Evolutionary conservation across 2,888 invertebrate genomes (phyloP), one percentile per base, ranked within the genome.

Genomic region (Willowsia nigromaculata): DNA sequence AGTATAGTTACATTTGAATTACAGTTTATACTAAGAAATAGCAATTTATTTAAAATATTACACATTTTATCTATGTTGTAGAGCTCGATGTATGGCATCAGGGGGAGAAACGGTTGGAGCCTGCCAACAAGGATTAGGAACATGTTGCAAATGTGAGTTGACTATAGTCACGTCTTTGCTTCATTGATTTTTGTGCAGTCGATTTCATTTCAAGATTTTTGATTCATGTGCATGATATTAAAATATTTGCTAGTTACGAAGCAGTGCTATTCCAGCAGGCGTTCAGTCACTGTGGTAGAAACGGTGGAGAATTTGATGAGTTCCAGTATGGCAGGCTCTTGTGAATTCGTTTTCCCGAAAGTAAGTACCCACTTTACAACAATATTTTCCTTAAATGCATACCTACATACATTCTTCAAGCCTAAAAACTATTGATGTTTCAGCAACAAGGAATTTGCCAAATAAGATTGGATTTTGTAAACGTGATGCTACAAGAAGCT

Each of bases 141-240:
- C 85, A 27, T 89, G 89, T 40, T 89, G 89, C 82, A 85, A 85
- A 74, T 89, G 89, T 89, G 53, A 30, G n/a, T n/a, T n/a, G n/a
- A n/a, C n/a, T n/a, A n/a, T n/a, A n/a, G 68, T 30, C 18, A 5
- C 33, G 1, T 56, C 9, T 56, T 56, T 25, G n/a, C 6, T 68
- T 3, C 11, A 5, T 3, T 68, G 11, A 43, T 43, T 43, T 43
- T 6, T 6, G 43, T 9, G 4, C 6, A 43, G 13, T 43, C 1
- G 13, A 43, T 43, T 13, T 43, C 11, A 1, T 43, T 43, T 11
- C n/a, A 68, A 37, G 33, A 13, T n/a, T 37, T 11, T 62, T 15
- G n/a, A n/a, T n/a, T n/a, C n/a, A n/a, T n/a, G n/a, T n/a, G n/a
- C n/a, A n/a, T n/a, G n/a, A n/a, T n/a, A n/a, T n/a, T n/a, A n/a